These are phyloP conservation scores for Leucosticte australis DNA, from an alignment of 2,113 vertebrate genomes.

Conservation along the genomic window DNA sequence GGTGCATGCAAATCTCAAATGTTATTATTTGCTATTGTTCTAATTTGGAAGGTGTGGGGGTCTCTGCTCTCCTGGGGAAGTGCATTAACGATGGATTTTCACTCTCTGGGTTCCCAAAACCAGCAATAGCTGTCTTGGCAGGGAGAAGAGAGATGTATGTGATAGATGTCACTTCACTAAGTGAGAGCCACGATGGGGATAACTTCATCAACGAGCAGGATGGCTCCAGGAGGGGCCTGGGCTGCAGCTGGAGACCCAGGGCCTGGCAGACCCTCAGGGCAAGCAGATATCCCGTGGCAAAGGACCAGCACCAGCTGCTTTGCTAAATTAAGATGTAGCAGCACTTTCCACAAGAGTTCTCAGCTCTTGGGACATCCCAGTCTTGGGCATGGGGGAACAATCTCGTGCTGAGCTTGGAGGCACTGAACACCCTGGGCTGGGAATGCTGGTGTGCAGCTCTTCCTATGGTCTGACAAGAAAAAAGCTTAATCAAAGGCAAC, in stretches of 20 bases:
- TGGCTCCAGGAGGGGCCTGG: fast-evolving
- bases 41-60: background rate
- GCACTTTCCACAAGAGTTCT: background rate
- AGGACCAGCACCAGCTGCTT: background rate
- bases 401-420: background rate
- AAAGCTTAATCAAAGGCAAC: background rate
- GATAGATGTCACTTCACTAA: background rate
- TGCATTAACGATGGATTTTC: background rate
- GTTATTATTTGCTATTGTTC: background rate
- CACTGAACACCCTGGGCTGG: background rate
- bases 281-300: background rate
- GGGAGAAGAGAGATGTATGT: background rate
- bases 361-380: background rate
- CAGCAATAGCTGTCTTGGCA: background rate
- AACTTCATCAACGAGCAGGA: background rate
- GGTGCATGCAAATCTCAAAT: background rate
- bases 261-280: background rate
- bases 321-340: background rate
- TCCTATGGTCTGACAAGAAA: background rate
- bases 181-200: background rate
- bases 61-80: background rate
- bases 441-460: background rate
- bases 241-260: background rate
- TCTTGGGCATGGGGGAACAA: background rate
- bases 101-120: background rate